Evolutionary conservation across 1,140 invertebrate genomes (phyloP), one percentile per base, ranked within the genome.

Genomic region (Harlomillsia oculata): DNA sequence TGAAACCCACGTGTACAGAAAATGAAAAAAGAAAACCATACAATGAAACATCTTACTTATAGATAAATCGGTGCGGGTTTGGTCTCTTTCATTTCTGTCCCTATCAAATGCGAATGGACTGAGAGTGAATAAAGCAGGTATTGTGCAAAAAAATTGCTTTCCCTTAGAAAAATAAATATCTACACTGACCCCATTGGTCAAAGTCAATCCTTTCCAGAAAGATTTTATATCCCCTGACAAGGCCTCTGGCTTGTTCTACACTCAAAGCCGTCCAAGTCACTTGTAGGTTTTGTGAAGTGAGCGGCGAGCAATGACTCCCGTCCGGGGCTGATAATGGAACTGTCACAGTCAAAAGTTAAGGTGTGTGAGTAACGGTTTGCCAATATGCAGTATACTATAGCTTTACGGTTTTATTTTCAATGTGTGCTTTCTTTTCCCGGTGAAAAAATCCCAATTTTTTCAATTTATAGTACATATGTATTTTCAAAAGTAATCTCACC

Each of bases 401-500:
- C 28, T 46, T n/a, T n/a, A n/a, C n/a, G n/a, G n/a, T n/a, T n/a
- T n/a, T n/a, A n/a, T n/a, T n/a, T n/a, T n/a, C n/a, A n/a, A n/a
- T n/a, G n/a, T n/a, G n/a, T n/a, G n/a, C n/a, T n/a, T n/a, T n/a
- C n/a, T n/a, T n/a, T n/a, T n/a, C n/a, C n/a, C n/a, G n/a, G n/a
- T n/a, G n/a, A n/a, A n/a, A n/a, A n/a, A n/a, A n/a, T n/a, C n/a
- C n/a, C n/a, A n/a, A n/a, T n/a, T n/a, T n/a, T n/a, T n/a, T n/a
- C n/a, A n/a, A n/a, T n/a, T n/a, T n/a, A n/a, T n/a, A n/a, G n/a
- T n/a, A n/a, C n/a, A n/a, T n/a, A n/a, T n/a, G n/a, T n/a, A n/a
- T n/a, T n/a, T n/a, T 13, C 21, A 41, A 41, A 41, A 41, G 4
- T 21, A 34, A 18, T 18, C 72, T 76, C 69, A 86, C 85, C 85